These are phyloP conservation scores for Merodon equestris DNA, from an alignment of 2,888 invertebrate genomes.

Conservation along the genomic window DNA sequence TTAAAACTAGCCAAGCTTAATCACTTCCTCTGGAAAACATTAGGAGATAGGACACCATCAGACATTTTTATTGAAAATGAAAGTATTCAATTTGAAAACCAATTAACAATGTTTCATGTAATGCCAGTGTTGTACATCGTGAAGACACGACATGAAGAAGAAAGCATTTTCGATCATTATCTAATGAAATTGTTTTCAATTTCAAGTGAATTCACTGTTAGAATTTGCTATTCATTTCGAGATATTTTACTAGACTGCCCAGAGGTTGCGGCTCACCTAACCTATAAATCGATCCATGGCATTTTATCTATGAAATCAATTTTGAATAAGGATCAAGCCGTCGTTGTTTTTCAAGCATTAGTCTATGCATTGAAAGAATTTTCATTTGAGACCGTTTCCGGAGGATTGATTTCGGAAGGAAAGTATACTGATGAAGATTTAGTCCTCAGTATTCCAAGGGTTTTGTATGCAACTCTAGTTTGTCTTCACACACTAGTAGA, in stretches of 20 bases:
- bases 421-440: constrained; percentile 73
- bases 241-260: constrained; percentile 75
- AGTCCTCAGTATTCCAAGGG: constrained; percentile 79
- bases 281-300: constrained; percentile 77
- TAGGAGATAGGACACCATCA: constrained; percentile 75
- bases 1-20: constrained; percentile 77
- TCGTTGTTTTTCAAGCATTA: constrained; percentile 82
- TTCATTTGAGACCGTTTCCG: constrained; percentile 66
- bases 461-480: constrained; percentile 84
- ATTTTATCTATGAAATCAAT: constrained; percentile 79
- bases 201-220: constrained; percentile 83
- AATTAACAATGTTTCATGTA: constrained; percentile 82
- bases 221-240: constrained; percentile 82
- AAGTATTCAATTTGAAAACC: constrained; percentile 80
- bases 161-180: constrained; percentile 82
- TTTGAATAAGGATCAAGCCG: constrained; percentile 82
- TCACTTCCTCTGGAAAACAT: constrained; percentile 78
- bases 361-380: constrained; percentile 83
- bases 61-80: constrained; percentile 77
- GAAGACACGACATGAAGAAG: constrained; percentile 72
- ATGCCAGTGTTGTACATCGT: constrained; percentile 82
- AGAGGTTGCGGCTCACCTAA: constrained; percentile 72
- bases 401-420: neutral
- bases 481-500: constrained; percentile 83
- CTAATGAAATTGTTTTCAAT: constrained; percentile 82